phyloP scores from a whole-genome alignment of 2,797 vertebrate species.

The Rhinogobio ventralis region DNA sequence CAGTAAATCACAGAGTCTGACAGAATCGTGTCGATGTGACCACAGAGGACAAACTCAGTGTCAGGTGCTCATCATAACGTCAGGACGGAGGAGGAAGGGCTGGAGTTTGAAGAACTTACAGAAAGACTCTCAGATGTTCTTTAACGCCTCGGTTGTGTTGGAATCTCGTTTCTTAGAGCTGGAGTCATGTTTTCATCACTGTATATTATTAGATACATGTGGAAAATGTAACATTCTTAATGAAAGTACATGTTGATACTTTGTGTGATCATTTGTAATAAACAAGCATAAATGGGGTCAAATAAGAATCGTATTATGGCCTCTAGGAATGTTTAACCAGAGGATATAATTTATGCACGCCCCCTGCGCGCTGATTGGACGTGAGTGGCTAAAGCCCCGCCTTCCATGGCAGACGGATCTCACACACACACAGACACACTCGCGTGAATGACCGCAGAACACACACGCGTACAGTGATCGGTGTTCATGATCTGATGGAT shows the following conservation, averaged over 20 bases:
- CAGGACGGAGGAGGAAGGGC: neutral
- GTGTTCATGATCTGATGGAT: neutral
- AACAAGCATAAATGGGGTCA: neutral
- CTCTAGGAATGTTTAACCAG: neutral
- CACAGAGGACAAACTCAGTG: neutral
- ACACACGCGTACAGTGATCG: neutral
- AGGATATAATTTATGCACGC: conserved; percentile 32
- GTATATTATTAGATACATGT: neutral
- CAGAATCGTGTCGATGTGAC: no score
- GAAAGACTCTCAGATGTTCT: no score
- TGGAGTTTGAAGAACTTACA: no score
- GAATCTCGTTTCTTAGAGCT: no score
- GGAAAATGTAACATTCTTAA: no score
- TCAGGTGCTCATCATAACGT: neutral
- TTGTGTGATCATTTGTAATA: neutral
- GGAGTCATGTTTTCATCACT: neutral
- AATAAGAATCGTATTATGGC: neutral
- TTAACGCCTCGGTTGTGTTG: no score
- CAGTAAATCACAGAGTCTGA: no score
- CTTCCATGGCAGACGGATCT: conserved; percentile 14
- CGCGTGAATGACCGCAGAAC: neutral
- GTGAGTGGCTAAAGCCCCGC: neutral
- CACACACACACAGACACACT: neutral
- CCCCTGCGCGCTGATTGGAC: conserved; percentile 60
- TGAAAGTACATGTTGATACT: neutral